Base-by-base conservation (phyloP, 2,113 vertebrate species). In the Strix uralensis region DNA sequence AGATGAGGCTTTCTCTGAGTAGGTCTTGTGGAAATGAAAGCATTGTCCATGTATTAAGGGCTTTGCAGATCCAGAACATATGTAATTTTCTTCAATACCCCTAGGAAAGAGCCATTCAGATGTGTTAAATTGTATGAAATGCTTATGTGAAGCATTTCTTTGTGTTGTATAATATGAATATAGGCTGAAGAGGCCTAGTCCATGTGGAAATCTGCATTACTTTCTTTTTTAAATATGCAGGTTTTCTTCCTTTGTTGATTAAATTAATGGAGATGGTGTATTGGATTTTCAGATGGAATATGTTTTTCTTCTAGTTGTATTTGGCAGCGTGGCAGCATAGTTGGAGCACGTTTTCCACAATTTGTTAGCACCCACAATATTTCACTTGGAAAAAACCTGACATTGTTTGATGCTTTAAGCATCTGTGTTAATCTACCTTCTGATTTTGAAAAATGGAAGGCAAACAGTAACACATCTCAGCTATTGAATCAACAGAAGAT, bases 341-440 rank as follows among this genome's bases (percentile, higher is more conserved):
- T 54, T 22, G 72, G 71, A 81, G 47, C 32, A 23, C 47, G 36
- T 83, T 88, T 92, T 74, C 52, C 36, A 55, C 0, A 0, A 89
- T 67, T 77, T 65, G 34, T 71, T 59, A 94, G 67, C 51, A 85
- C 58, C 30, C 3, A 1, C 78, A 75, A 75, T 93, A 81, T 83
- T 84, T 95, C 81, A 54, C 58, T 47, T 1, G 4, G 58, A 57
- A 88, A 30, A 92, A 79, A 14, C 7, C 21, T 92, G 85, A 83
- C 63, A n/a, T 82, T 92, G 61, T 89, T 93, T 88, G 82, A 95
- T 96, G 77, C 78, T 63, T 96, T 93, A 97, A 96, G 69, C 81
- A 66, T 77, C 67, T 82, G 46, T 80, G 82, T 91, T 96, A 92
- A 94, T 95, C 85, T 71, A 63, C 81, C 77, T 87, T 88, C 59